Conservation (phyloP, 2,797 vertebrate genomes). For the Mareca strepera region DNA sequence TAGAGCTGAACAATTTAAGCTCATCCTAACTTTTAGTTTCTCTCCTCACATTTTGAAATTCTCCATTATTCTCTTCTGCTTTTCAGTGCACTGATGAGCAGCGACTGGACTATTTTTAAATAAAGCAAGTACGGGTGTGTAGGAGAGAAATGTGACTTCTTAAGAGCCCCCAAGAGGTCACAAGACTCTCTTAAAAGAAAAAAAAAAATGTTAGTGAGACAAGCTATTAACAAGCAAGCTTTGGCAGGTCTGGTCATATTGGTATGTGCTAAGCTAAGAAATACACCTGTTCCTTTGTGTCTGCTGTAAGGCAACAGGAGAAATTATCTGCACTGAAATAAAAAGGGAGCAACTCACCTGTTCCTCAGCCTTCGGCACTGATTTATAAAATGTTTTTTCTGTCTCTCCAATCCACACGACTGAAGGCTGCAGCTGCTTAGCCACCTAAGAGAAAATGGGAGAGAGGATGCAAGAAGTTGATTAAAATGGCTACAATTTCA, state of each 20-base stretch:
- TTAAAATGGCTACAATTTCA: neutral
- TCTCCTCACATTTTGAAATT: neutral
- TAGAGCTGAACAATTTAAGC: conserved; percentile 44
- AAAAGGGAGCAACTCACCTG: conserved; percentile 67
- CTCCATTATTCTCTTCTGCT: conserved; percentile 24
- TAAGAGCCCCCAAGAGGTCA: conserved; percentile 41
- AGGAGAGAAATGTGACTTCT: conserved; percentile 49
- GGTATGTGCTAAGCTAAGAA: conserved; percentile 8
- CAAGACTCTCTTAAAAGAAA: conserved; percentile 27
- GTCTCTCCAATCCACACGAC: conserved; percentile 87
- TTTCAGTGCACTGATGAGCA: conserved; percentile 42
- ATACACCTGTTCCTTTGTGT: conserved; percentile 30
- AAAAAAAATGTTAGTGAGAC: neutral
- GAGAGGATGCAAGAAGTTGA: neutral
- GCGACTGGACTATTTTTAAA: conserved; percentile 51
- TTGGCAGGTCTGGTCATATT: conserved; percentile 20
- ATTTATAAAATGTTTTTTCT: conserved; percentile 87
- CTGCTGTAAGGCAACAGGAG: neutral
- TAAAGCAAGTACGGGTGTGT: conserved; percentile 26
- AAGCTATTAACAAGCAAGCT: conserved; percentile 47
- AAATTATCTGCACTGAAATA: neutral
- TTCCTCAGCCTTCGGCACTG: conserved; percentile 71
- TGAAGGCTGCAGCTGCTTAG: conserved; percentile 85
- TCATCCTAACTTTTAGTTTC: conserved; percentile 31
- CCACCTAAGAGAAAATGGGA: conserved; percentile 77